Evolutionary conservation across 1,140 invertebrate genomes (phyloP), one percentile per base, ranked within the genome.

Genomic region (Solenopsis fugax): DNA sequence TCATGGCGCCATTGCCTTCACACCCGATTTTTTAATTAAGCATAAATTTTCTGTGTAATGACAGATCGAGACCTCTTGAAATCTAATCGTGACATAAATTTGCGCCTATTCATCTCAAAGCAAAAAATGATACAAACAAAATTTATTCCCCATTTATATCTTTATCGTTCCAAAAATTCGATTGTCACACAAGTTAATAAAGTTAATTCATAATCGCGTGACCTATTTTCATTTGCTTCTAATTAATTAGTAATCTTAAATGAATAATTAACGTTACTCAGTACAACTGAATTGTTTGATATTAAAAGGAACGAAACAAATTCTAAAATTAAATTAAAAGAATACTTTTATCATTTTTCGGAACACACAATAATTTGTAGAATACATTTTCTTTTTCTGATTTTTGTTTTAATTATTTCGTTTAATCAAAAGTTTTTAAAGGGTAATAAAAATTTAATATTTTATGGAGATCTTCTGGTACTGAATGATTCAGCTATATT

Each of bases 11-110:
- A 0, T 67, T n/a, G 37, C 21, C 54, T 29, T 72, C 18, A 76
- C 18, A 54, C 3, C n/a, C 5, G 1, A n/a, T 50, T 65, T 77
- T 78, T 65, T 48, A 77, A 77, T 78, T 21, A 50, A 50, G 21
- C 41, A 29, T 48, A 48, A 21, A 16, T 34, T 65, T 78, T 78
- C 12, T 65, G 16, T 16, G 5, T 24, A 48, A 7, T 10, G 16
- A 34, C 6, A 2, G 12, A 24, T 75, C 5, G 37, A 75, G 34
- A 7, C 41, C 7, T 60, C 50, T 54, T 72, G 29, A 72, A n/a
- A 12, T 24, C 2, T 60, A 71, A 71, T 52, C 24, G 37, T 21
- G 13, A 60, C 6, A 45, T 45, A 75, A 21, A 5, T 73, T 54
- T 10, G n/a, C n/a, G 29, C 29, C 29, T 29, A 29, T 29, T 29